Evolutionary conservation across 2,113 vertebrate genomes (phyloP).

Genomic region (Urocitellus parryii): DNA sequence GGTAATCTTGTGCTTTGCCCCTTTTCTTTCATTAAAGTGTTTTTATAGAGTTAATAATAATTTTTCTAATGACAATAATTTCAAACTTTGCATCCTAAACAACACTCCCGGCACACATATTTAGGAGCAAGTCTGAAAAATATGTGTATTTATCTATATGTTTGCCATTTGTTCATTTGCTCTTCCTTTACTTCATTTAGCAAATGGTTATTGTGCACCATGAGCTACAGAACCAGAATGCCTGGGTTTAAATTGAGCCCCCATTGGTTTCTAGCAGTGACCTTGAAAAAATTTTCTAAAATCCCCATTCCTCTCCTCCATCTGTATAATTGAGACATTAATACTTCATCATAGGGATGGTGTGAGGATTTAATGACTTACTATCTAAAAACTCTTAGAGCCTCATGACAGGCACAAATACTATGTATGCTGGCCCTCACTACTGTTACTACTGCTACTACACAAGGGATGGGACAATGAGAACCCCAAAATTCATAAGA

Average conservation of each 20-base stretch:
- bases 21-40: neutral
- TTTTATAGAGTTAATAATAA: neutral
- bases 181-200: neutral
- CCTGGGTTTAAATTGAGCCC: neutral
- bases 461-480: neutral
- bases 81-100: neutral
- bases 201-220: neutral
- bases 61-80: constrained; percentile 22
- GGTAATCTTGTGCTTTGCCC: neutral
- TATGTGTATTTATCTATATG: neutral
- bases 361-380: neutral
- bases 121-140: neutral
- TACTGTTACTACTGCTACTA: neutral
- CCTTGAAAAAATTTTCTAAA: neutral
- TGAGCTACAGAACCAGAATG: neutral
- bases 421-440: neutral
- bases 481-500: neutral
- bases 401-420: neutral
- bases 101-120: neutral
- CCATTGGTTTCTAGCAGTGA: neutral
- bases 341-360: neutral
- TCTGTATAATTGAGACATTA: neutral
- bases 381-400: neutral
- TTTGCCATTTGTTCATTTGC: neutral
- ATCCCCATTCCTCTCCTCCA: neutral